Evolutionary conservation across 1,140 invertebrate genomes (phyloP), one percentile per base, ranked within the genome.

Genomic region (Lithobius niger): DNA sequence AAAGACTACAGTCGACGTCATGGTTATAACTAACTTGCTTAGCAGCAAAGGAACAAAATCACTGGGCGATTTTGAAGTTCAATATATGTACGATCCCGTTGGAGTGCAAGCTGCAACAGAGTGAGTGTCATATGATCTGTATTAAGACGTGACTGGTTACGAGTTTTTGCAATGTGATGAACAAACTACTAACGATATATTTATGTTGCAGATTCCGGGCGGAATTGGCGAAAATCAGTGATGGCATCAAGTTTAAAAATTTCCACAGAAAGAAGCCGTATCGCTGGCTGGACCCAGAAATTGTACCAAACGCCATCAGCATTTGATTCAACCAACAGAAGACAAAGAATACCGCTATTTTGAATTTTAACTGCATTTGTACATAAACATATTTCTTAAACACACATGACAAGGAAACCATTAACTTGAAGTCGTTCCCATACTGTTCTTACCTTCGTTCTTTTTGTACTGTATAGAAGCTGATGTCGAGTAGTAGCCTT

Each of bases 1-100:
- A 59, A 61, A 64, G 43, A 70, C 65, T 28, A 74, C 72, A 0
- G 56, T 75, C 24, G 71, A 74, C 56, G 69, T 72, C 22, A 74
- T 76, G 72, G 66, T 71, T 13, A 73, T 76, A 22, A 75, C 73
- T 1, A 72, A 73, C 58, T 65, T 76, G 4, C 65, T 76, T 0
- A 74, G 73, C 52, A 65, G 62, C 1, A 65, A 65, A 49, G 72
- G 71, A 16, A 75, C 73, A 4, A 71, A 74, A 13, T 68, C 65
- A 48, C 59, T 76, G 18, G 74, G 73, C 10, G 70, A 75, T 56
- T 75, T 75, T 65, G 73, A 74, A 61, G 69, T 73, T 2, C 72
- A 73, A 54, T 75, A 74, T 58, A 60, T 74, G 26, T 74, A 69
- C 62, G 70, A 75, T 47, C 72, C 71, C 22, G 57, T 65, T 27